Base-by-base conservation (phyloP, 2,888 invertebrate genomes). In the Athalia cordata region DNA sequence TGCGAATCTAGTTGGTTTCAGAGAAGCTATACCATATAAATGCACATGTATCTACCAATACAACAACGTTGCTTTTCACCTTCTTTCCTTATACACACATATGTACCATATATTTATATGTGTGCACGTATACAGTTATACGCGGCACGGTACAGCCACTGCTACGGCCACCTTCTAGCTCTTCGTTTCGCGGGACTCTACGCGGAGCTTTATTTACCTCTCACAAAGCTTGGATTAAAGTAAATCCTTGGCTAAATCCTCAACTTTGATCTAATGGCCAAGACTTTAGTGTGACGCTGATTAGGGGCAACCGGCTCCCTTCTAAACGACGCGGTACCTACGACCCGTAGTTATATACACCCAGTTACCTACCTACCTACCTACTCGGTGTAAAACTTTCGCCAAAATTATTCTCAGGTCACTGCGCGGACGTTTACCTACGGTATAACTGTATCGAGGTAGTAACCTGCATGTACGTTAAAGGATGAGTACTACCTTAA, bases 261-360 rank as follows among this genome's bases (percentile, higher is more conserved):
- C 8, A 72, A 72, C 72, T 72, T 72, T 72, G 72, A 72, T 72
- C 72, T 72, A 72, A 72, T 52, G 72, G 72, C 59, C 59, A 72
- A 72, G 72, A 72, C 72, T 72, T 72, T 72, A 72, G 72, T 59
- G 72, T 72, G 72, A 72, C 72, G 72, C 72, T 72, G 72, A 72
- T 72, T 72, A 72, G 59, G 59, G 72, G 59, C 47, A 57, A 59
- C 70, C 47, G 57, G 62, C 62, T 7, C 29, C 29, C 72, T 57
- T 0, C 72, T 57, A 50, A 70, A 70, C 70, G 70, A 70, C 70
- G 70, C 29, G 70, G 43, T n/a, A 13, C 47, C 50, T 8, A 43
- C 43, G 6, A n/a, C 55, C 8, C 55, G 55, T 55, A 11, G n/a
- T 29, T n/a, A 55, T n/a, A n/a, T 55, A 55, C 55, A 43, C 64